These are phyloP conservation scores for Rhopalosiphum padi DNA, from an alignment of 1,140 invertebrate genomes.

Conservation along the genomic window DNA sequence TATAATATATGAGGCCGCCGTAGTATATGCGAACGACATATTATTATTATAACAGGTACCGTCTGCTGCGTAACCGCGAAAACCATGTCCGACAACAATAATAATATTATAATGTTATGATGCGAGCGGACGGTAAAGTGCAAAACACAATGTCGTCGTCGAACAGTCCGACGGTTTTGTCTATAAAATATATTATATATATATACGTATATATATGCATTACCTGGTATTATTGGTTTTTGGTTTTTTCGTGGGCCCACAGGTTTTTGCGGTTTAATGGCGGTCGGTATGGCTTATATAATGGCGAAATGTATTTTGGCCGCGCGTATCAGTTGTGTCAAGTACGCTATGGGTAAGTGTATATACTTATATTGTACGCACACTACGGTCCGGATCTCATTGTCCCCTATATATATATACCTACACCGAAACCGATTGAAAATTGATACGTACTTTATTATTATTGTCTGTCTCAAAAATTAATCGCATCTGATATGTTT, in stretches of 20 bases:
- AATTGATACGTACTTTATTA: not conserved
- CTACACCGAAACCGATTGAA: not conserved
- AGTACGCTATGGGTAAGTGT: not conserved
- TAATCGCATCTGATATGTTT: constrained; percentile 21
- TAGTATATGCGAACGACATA: not conserved
- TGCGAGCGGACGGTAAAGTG: not conserved
- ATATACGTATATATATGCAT: too few species aligned
- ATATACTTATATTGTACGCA: not conserved
- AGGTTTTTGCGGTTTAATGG: not conserved
- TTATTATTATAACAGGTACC: not conserved
- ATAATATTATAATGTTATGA: not conserved
- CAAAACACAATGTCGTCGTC: not conserved
- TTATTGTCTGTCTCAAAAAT: not conserved
- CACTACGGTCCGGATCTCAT: not conserved
- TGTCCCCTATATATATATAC: not conserved
- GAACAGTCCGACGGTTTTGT: not conserved
- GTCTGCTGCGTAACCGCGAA: not conserved
- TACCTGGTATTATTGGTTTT: not conserved
- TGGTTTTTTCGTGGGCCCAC: not conserved
- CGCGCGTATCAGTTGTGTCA: not conserved
- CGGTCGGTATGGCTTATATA: not conserved
- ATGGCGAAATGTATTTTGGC: not conserved
- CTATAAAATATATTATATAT: not conserved
- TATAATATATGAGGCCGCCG: not conserved
- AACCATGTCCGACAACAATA: not conserved